phyloP scores from a whole-genome alignment of 2,888 invertebrate genomes.

The Sphaeridia pumilis region DNA sequence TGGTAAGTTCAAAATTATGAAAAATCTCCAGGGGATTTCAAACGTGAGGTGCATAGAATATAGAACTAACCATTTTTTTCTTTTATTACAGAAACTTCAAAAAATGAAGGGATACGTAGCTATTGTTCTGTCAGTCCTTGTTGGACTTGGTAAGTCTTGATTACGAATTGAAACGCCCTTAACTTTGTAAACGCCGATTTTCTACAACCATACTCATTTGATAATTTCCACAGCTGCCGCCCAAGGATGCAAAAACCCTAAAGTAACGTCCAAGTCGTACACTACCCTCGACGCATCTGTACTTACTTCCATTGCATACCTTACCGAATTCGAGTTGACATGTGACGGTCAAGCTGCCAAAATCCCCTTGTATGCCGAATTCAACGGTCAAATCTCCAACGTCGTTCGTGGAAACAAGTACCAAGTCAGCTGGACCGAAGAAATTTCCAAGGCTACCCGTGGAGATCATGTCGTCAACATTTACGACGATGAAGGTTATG shows the following conservation, averaged over 20 bases:
- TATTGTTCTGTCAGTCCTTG: neutral
- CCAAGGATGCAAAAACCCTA: conserved; percentile 37
- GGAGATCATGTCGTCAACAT: conserved; percentile 70
- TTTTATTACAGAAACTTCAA: too few species aligned
- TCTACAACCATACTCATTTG: too few species aligned
- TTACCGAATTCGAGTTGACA: conserved; percentile 75
- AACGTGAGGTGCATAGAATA: too few species aligned
- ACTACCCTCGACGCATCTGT: conserved; percentile 88
- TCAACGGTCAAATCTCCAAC: conserved; percentile 42
- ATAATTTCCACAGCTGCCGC: neutral
- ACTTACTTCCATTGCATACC: conserved; percentile 77
- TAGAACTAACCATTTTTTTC: too few species aligned
- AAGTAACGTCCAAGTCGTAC: conserved; percentile 64
- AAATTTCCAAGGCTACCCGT: conserved; percentile 64
- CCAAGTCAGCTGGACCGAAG: conserved; percentile 85
- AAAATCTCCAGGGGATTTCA: too few species aligned
- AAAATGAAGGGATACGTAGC: neutral
- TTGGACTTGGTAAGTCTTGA: neutral
- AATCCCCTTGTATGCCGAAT: conserved; percentile 37
- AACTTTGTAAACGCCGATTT: too few species aligned
- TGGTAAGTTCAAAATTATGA: too few species aligned
- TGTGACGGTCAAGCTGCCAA: conserved; percentile 47
- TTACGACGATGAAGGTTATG: conserved; percentile 86
- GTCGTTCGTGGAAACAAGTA: conserved; percentile 23
- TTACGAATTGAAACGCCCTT: too few species aligned